Evolutionary conservation across 2,797 vertebrate species (phyloP).

Genomic region (Adrianichthys oophorus): DNA sequence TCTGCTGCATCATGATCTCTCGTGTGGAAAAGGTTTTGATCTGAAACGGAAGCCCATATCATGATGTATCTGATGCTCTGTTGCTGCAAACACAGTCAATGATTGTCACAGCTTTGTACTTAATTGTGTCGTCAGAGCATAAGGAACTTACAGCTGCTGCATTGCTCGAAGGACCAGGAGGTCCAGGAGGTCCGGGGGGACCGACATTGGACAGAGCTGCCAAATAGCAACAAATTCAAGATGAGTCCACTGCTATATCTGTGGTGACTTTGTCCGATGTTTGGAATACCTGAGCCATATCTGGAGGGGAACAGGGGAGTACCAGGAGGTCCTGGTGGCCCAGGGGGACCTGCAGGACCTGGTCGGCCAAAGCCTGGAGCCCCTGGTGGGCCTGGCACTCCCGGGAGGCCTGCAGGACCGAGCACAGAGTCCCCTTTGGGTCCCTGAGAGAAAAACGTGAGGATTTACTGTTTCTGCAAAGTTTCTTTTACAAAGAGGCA

Average conservation of each 20-base stretch:
- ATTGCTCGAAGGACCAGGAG: conserved; percentile 80
- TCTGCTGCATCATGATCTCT: conserved; percentile 84
- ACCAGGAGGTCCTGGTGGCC: conserved; percentile 84
- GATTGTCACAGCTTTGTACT: too few relatives aligned
- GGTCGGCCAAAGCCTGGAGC: conserved; percentile 84
- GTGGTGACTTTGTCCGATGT: neutral
- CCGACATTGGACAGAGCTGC: conserved; percentile 78
- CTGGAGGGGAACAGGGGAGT: conserved; percentile 76
- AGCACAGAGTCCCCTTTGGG: conserved; percentile 87
- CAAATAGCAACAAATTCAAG: conserved; percentile 17
- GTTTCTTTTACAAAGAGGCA: neutral
- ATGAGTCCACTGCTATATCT: conserved; percentile 1
- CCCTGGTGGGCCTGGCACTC: conserved; percentile 86
- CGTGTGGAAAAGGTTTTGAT: conserved; percentile 79
- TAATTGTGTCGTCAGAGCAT: too few relatives aligned
- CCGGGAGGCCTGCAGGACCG: conserved; percentile 86
- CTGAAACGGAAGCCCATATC: conserved; percentile 60
- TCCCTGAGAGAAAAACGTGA: conserved; percentile 73
- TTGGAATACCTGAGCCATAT: conserved; percentile 79
- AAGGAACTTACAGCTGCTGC: conserved; percentile 66
- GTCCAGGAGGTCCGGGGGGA: conserved; percentile 87
- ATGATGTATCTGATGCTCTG: too few relatives aligned
- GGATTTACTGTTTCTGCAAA: neutral
- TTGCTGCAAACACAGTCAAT: neutral
- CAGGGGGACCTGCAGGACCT: conserved; percentile 85